These are phyloP conservation scores for Eidolon dupreanum DNA, from an alignment of 2,797 vertebrate genomes.

Conservation along the genomic window DNA sequence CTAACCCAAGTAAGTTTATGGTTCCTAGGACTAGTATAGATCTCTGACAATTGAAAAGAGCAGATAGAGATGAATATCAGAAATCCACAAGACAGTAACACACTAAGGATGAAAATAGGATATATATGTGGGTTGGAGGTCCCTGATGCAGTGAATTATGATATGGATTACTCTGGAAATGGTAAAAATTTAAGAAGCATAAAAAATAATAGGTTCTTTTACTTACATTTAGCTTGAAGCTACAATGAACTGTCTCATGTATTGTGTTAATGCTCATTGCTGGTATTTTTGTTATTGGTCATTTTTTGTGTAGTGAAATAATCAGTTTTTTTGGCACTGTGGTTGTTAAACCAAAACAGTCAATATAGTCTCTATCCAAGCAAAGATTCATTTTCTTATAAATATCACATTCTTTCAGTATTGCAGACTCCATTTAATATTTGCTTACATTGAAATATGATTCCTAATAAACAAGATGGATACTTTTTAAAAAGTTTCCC, in stretches of 20 bases:
- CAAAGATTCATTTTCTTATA: conserved; percentile 36
- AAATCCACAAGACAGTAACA: neutral
- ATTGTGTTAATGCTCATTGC: neutral
- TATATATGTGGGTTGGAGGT: neutral
- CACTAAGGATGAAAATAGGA: neutral
- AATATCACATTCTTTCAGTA: conserved; percentile 35
- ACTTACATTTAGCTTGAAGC: neutral
- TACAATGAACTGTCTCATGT: neutral
- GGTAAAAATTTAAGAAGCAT: neutral
- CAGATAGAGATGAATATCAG: neutral
- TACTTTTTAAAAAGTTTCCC: conserved; percentile 75
- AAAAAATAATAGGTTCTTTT: neutral
- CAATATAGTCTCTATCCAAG: conserved; percentile 29
- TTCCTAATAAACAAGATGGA: conserved; percentile 67
- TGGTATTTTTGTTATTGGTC: conserved; percentile 7
- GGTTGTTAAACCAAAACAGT: conserved; percentile 47
- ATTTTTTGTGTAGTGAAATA: neutral
- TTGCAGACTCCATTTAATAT: conserved; percentile 69
- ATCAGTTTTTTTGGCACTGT: conserved; percentile 42
- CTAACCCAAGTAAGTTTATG: neutral
- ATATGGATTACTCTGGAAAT: neutral
- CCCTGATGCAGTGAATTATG: neutral
- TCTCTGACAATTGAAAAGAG: neutral
- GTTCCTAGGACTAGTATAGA: neutral
- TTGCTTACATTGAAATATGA: conserved; percentile 76